Conservation (phyloP, 2,113 vertebrate genomes). For the Rostratula benghalensis region DNA sequence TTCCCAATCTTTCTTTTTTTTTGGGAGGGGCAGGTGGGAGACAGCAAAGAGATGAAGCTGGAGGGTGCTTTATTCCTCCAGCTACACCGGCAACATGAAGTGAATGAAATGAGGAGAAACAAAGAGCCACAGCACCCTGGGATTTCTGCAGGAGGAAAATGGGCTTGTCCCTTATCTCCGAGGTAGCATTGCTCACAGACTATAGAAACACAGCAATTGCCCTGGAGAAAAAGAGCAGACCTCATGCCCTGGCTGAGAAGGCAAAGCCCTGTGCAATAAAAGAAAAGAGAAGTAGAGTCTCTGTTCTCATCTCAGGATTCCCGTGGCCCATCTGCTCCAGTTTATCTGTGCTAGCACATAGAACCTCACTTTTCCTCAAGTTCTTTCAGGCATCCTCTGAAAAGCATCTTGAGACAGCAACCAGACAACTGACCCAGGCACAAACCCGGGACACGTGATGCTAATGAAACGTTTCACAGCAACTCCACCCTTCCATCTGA, state of each 20-base stretch:
- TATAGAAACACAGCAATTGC: background rate
- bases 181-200: background rate
- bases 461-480: background rate
- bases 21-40: no score
- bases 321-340: background rate
- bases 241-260: background rate
- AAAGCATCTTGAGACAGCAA: background rate
- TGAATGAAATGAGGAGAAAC: background rate
- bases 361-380: background rate
- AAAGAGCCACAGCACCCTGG: rapidly evolving
- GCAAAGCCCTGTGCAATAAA: background rate
- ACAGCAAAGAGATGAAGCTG: background rate
- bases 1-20: background rate
- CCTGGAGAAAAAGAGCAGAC: background rate
- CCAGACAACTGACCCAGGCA: background rate
- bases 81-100: background rate
- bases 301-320: background rate
- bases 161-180: background rate
- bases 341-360: background rate
- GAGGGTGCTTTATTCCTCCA: background rate
- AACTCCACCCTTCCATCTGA: background rate
- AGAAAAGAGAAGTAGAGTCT: background rate
- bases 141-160: background rate
- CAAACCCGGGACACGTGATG: background rate
- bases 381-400: background rate